These are phyloP conservation scores for Paraescarpia echinospica DNA, from an alignment of 1,140 invertebrate genomes.

Conservation along the genomic window DNA sequence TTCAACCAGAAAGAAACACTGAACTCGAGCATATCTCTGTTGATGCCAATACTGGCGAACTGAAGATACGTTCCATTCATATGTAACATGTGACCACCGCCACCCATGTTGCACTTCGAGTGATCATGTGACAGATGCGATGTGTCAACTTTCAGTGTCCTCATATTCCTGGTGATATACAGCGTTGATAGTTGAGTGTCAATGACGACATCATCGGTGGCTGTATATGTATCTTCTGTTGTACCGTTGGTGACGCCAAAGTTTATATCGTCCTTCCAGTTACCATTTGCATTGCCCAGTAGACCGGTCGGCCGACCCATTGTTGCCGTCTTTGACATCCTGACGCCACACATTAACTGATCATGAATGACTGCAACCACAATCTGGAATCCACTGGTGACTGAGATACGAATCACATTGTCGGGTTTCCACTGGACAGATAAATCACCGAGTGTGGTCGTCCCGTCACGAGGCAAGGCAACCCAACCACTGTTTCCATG, in stretches of 20 bases:
- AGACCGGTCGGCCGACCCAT: background rate
- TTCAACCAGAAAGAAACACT: background rate
- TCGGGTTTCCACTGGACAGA: constrained; percentile 30
- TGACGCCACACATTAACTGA: background rate
- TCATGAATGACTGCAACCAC: constrained; percentile 29
- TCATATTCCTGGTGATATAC: background rate
- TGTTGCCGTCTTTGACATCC: background rate
- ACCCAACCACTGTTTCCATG: background rate
- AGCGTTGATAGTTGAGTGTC: background rate
- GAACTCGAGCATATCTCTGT: background rate
- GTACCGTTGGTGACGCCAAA: background rate
- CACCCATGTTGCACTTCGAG: background rate
- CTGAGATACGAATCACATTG: constrained; percentile 23
- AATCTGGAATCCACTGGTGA: constrained; percentile 29
- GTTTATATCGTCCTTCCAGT: constrained; percentile 6
- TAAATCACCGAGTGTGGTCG: constrained; percentile 16
- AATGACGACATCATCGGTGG: background rate
- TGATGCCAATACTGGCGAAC: background rate
- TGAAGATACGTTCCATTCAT: constrained; percentile 7
- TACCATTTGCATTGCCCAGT: constrained; percentile 4
- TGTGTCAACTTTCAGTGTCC: background rate
- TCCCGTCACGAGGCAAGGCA: background rate
- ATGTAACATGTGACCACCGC: background rate
- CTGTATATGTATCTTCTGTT: background rate
- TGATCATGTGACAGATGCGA: background rate